These are phyloP conservation scores for Pygocentrus nattereri DNA, from an alignment of 2,797 vertebrate species.

Conservation along the genomic window DNA sequence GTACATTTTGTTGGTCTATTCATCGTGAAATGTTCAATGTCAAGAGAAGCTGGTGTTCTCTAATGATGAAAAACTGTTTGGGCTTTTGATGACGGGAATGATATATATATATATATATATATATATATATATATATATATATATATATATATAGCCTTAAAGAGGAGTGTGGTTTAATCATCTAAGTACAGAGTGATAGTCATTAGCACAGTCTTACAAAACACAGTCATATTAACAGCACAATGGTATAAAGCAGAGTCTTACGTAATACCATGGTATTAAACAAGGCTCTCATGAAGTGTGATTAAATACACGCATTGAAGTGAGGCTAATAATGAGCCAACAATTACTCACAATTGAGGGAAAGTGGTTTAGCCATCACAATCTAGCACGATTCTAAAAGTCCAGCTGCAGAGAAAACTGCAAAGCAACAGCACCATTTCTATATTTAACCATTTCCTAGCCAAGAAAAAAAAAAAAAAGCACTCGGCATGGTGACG, in stretches of 20 bases:
- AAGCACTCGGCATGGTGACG: not conserved
- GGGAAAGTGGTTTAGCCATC: not conserved
- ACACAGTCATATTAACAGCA: not conserved
- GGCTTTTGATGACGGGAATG: too few relatives aligned
- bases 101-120: too few relatives aligned
- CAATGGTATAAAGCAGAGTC: not conserved
- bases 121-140: too few relatives aligned
- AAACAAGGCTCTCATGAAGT: not conserved
- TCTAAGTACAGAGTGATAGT: too few relatives aligned
- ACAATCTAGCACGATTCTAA: not conserved
- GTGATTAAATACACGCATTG: not conserved
- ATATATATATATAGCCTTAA: too few relatives aligned
- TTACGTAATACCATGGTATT: not conserved
- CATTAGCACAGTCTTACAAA: not conserved
- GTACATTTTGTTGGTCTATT: too few relatives aligned
- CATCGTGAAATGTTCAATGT: too few relatives aligned
- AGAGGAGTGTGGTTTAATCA: too few relatives aligned
- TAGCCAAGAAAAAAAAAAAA: not conserved
- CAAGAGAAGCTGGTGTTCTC: too few relatives aligned
- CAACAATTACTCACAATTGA: not conserved
- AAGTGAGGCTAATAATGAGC: not conserved
- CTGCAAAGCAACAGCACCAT: too few relatives aligned
- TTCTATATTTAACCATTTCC: not conserved
- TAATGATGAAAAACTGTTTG: too few relatives aligned
- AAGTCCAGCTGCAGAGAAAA: not conserved